Base-by-base conservation (phyloP, 2,797 vertebrate species). In the Acomys russatus region DNA sequence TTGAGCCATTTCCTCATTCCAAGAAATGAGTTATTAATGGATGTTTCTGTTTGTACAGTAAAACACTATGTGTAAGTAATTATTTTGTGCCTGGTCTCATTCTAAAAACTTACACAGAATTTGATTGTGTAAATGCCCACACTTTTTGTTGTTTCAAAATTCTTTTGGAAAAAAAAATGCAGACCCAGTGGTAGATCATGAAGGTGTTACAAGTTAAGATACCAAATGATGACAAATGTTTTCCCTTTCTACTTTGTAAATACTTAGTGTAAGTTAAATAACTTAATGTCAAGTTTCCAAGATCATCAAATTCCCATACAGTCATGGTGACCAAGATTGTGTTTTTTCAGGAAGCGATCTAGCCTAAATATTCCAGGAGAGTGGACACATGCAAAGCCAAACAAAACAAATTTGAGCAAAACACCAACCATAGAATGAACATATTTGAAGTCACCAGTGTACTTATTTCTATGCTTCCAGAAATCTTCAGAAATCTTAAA, bases 401-500 rank as follows among this genome's bases (percentile, higher is more conserved):
- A 88, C 76, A 86, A 93, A 88, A 44, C 80, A 82, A 78, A 82
- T 83, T 25, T 61, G 54, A 97, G 56, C 54, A 94, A 94, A 94
- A 92, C 44, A 33, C 0, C 59, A 86, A 87, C 35, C 38, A 54
- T 35, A 33, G 56, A 70, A 94, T 78, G 0, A 93, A 59, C 28
- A 73, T 64, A 93, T 89, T 90, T 84, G 74, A 79, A 92, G 51
- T 94, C 44, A 83, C 25, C 44, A 92, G 56, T 84, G 7, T 4
- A 1, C 88, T 89, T 96, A 94, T 87, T 74, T 76, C 3, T 7
- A 64, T 25, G 74, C 23, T 68, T 79, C 30, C 22, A 74, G 79
- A 94, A 73, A 82, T 79, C 71, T 80, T 68, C 38, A 76, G 59
- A 89, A 79, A 76, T 80, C 12, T 9, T 33, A 88, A 64, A 35